A percentile compares a stretch with the other conserved stretches of the same genome.
These are phyloP conservation scores for Apomyelois bistriatella DNA, from an alignment of 2,888 invertebrate species.

Conservation along the genomic window DNA sequence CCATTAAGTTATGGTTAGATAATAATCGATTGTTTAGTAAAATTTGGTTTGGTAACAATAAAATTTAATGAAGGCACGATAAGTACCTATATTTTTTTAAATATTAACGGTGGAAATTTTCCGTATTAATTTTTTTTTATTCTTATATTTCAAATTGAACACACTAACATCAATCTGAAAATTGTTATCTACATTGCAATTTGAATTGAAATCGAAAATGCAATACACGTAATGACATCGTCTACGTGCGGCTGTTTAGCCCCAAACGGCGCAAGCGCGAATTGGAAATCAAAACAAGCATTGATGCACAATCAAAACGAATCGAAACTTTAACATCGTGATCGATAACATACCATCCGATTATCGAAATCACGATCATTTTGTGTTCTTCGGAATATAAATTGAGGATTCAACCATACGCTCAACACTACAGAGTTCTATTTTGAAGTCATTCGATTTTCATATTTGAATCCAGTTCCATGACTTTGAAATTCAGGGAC, in stretches of 20 bases:
- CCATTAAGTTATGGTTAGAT: conserved; percentile 8
- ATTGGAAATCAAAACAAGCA: conserved; percentile 79
- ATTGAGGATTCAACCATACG: conserved; percentile 25
- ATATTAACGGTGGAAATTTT: too few species aligned
- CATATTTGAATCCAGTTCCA: conserved; percentile 41
- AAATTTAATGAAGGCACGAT: not conserved
- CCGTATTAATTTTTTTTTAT: conserved; percentile 14
- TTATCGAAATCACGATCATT: conserved; percentile 74
- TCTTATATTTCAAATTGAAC: conserved; percentile 15
- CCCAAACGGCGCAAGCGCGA: conserved; percentile 74
- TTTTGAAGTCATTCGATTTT: conserved; percentile 25
- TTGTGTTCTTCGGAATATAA: conserved; percentile 40
- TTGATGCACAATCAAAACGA: conserved; percentile 73
- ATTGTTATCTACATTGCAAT: conserved; percentile 32
- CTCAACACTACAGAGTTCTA: conserved; percentile 29
- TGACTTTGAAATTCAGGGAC: conserved; percentile 26
- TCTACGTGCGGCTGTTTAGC: conserved; percentile 78
- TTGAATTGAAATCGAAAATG: conserved; percentile 66
- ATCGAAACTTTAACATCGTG: conserved; percentile 73
- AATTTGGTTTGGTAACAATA: conserved; percentile 8
- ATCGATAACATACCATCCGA: conserved; percentile 74
- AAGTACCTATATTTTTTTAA: not conserved
- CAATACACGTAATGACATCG: conserved; percentile 51
- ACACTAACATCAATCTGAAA: conserved; percentile 5
- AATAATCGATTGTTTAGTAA: conserved; percentile 14